These are phyloP conservation scores for Ptychochromis oligacanthus DNA, from an alignment of 2,113 vertebrate genomes.

Conservation along the genomic window DNA sequence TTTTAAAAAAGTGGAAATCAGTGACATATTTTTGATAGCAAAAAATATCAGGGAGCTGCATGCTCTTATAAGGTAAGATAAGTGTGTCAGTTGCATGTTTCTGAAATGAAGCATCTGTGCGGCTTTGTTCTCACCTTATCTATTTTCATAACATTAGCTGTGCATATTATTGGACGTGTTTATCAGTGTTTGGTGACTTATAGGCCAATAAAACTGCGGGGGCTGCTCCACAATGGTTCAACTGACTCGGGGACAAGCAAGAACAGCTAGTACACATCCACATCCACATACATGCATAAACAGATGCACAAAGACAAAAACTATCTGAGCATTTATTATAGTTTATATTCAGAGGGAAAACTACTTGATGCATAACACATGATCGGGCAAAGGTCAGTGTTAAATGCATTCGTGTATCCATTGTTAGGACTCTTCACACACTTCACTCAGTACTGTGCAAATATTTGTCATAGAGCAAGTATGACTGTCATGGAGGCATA, in stretches of 20 bases:
- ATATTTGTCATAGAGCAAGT: not conserved
- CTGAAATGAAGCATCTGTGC: not conserved
- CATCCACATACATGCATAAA: not conserved
- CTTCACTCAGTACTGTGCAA: not conserved
- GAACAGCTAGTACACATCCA: not conserved
- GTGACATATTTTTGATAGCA: not conserved
- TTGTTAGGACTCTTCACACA: not conserved
- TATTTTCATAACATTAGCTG: constrained; percentile 51
- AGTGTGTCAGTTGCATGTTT: not conserved
- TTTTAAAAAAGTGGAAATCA: not conserved
- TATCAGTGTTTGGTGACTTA: constrained; percentile 44
- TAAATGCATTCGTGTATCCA: not conserved
- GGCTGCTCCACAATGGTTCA: constrained; percentile 41
- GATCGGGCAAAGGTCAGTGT: not conserved
- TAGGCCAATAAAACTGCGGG: constrained; percentile 16
- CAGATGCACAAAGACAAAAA: not conserved
- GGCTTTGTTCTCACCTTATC: constrained; percentile 7
- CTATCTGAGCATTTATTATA: not conserved
- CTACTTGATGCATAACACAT: not conserved
- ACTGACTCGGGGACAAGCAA: constrained; percentile 26
- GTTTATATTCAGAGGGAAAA: not conserved
- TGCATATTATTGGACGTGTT: constrained; percentile 32
- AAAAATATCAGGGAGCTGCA: not conserved
- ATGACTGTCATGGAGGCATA: not conserved
- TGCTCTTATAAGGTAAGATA: not conserved